Evolutionary conservation across 1,140 invertebrate genomes (phyloP), one percentile per base, ranked within the genome.

Genomic region (Anthonomus grandis): DNA sequence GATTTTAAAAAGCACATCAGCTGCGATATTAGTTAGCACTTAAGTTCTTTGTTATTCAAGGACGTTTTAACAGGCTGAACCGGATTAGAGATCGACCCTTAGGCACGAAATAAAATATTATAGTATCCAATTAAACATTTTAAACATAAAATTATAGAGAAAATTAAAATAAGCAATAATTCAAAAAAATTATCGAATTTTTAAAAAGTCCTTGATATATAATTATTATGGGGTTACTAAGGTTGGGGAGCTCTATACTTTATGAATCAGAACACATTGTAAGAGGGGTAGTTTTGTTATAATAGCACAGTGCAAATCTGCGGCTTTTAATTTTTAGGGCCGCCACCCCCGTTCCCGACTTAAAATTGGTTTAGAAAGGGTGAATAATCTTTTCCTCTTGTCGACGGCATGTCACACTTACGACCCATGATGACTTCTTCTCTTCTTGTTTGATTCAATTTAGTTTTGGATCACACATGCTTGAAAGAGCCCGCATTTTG

Each of bases 271-370:
- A 54, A 44, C 36, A 24, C 49, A 51, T 36, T 21, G 37, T 13
- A 50, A 54, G 58, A 44, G 51, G 49, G 49, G 49, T 63, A 58
- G 58, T 67, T 66, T 64, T 65, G 66, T 68, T 65, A 60, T 68
- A 66, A 67, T 66, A 64, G 66, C 66, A 64, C 65, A 67, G 64
- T 62, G 67, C 62, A 69, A 69, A 70, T 71, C 69, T 71, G 68
- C 65, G 68, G 68, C 70, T 71, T 71, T 71, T 71, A 71, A 71
- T 71, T 71, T 70, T 71, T 70, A 66, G 69, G 68, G 64, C 64
- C 66, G 69, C 67, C 66, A 64, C 69, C 66, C 65, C 55, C 52
- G 65, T 63, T 64, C 59, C 65, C n/a, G n/a, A n/a, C n/a, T n/a
- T n/a, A 65, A 55, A 65, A 62, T 59, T 50, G 50, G 51, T 65